Evolutionary conservation across 2,888 invertebrate species (phyloP).

Genomic region (Nesidiocoris tenuis): DNA sequence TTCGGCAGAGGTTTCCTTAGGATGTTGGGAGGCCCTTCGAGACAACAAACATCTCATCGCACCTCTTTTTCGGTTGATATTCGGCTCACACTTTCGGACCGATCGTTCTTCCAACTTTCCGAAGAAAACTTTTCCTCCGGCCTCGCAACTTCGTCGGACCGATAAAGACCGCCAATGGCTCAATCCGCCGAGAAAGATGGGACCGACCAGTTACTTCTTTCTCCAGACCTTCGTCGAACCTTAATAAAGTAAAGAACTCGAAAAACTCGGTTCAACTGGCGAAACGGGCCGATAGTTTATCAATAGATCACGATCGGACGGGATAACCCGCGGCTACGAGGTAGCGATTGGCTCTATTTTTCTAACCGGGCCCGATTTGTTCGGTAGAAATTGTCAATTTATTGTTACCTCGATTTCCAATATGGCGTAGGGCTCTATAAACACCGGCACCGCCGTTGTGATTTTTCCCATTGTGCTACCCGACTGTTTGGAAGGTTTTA

Average conservation of each 20-base stretch:
- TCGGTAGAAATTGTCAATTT: too few relatives aligned
- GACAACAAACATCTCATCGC: neutral
- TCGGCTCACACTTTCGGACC: too few relatives aligned
- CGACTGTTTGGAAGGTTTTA: neutral
- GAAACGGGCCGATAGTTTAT: neutral
- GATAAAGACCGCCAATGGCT: constrained; percentile 33
- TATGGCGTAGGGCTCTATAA: too few relatives aligned
- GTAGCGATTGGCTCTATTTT: neutral
- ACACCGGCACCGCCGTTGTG: too few relatives aligned
- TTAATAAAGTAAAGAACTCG: constrained; percentile 15
- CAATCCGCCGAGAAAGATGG: constrained; percentile 6
- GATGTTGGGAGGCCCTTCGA: too few relatives aligned
- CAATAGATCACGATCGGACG: neutral
- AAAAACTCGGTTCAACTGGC: neutral
- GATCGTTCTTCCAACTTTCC: neutral
- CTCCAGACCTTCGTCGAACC: neutral
- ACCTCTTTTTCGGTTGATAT: neutral
- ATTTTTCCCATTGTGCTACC: too few relatives aligned
- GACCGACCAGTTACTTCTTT: constrained; percentile 1
- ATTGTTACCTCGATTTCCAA: too few relatives aligned
- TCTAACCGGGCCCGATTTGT: neutral
- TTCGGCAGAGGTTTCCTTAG: too few relatives aligned
- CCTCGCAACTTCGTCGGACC: constrained; percentile 30
- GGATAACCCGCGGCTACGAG: neutral
- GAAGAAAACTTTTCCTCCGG: constrained; percentile 8